Evolutionary conservation across 2,888 invertebrate species (phyloP).

Genomic region (Itoplectis maculator): DNA sequence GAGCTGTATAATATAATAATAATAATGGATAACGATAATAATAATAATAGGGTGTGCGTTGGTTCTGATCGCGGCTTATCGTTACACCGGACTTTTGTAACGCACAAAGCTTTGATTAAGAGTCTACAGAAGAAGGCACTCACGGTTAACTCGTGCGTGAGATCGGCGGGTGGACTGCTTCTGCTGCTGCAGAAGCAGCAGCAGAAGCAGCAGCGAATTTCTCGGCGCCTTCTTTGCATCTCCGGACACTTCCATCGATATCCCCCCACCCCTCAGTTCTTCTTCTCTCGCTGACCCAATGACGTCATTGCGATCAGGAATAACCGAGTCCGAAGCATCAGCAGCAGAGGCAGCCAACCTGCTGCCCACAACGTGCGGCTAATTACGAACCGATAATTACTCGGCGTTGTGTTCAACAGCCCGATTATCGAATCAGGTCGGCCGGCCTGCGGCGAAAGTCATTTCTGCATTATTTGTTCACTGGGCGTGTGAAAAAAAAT

Average conservation of each 20-base stretch:
- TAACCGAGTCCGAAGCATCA: slow-evolving; percentile 48
- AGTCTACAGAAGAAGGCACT: slow-evolving; percentile 62
- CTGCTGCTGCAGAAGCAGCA: no score
- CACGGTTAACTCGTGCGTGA: slow-evolving; percentile 64
- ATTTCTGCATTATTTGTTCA: slow-evolving; percentile 15
- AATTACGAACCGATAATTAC: slow-evolving; percentile 60
- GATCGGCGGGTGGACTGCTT: no score
- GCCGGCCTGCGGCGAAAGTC: slow-evolving; percentile 5
- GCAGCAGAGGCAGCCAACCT: no score
- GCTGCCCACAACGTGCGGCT: slow-evolving; percentile 37
- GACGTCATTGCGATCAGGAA: slow-evolving; percentile 66
- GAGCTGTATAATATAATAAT: neutral
- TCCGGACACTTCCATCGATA: slow-evolving; percentile 30
- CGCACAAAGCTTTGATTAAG: slow-evolving; percentile 61
- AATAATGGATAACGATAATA: slow-evolving; percentile 8
- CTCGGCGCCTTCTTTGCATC: neutral
- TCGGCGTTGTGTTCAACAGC: slow-evolving; percentile 47
- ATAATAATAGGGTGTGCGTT: slow-evolving; percentile 12
- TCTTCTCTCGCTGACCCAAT: slow-evolving; percentile 27
- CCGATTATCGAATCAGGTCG: slow-evolving; percentile 60
- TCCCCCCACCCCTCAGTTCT: slow-evolving; percentile 4
- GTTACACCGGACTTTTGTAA: slow-evolving; percentile 56
- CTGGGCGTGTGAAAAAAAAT: slow-evolving; percentile 2
- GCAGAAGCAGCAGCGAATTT: slow-evolving; percentile 10
- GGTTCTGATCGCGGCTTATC: slow-evolving; percentile 31